phyloP scores from a whole-genome alignment of 2,888 invertebrate genomes.

The Diarsia mendica region DNA sequence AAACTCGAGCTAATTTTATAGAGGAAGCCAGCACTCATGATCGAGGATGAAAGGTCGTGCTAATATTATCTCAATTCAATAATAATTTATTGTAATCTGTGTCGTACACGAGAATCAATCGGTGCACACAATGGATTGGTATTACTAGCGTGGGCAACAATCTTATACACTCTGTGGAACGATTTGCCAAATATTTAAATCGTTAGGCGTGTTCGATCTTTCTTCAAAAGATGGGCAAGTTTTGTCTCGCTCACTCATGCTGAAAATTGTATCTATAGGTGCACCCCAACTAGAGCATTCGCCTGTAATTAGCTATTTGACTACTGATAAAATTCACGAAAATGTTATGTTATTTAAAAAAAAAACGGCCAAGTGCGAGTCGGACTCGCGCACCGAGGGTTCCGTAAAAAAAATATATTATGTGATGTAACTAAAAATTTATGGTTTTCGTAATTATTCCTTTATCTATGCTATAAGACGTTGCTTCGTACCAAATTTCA shows the following conservation, averaged over 20 bases:
- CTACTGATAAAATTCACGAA: too few relatives aligned
- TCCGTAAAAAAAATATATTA: too few relatives aligned
- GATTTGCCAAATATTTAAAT: constrained; percentile 3
- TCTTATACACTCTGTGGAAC: constrained; percentile 2
- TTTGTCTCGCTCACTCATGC: neutral
- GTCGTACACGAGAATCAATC: constrained; percentile 41
- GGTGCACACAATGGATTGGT: constrained; percentile 27
- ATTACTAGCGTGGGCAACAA: constrained; percentile 51
- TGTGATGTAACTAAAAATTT: too few relatives aligned
- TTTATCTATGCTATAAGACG: too few relatives aligned
- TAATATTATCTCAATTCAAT: constrained; percentile 49
- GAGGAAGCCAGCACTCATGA: constrained; percentile 42
- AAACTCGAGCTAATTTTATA: constrained; percentile 29
- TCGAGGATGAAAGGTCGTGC: constrained; percentile 46
- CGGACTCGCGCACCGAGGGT: too few relatives aligned
- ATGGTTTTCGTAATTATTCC: too few relatives aligned
- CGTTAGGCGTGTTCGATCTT: neutral
- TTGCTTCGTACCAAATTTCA: too few relatives aligned
- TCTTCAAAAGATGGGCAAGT: neutral
- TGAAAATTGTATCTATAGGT: neutral
- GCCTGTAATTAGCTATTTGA: neutral
- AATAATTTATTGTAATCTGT: constrained; percentile 45
- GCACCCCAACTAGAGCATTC: neutral
- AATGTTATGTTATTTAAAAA: too few relatives aligned
- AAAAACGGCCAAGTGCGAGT: too few relatives aligned